Evolutionary conservation across 2,797 vertebrate species (phyloP).

Genomic region (Mycteria americana): DNA sequence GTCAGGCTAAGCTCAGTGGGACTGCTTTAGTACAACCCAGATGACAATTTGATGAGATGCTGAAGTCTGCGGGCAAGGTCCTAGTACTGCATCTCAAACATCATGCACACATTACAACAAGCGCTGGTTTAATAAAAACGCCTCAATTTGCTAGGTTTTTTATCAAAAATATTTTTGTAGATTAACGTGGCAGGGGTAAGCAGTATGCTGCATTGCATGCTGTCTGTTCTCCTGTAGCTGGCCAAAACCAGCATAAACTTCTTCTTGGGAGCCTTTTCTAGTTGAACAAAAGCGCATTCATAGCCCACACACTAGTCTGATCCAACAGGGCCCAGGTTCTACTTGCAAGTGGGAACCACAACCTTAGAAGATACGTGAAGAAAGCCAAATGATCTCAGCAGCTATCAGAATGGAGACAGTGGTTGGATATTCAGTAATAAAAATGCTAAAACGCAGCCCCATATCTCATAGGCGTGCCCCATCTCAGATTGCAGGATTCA

Average conservation of each 20-base stretch:
- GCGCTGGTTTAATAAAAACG: neutral
- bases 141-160: neutral
- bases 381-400: neutral
- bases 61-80: neutral
- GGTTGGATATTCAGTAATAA: neutral
- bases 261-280: neutral
- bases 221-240: neutral
- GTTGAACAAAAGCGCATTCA: neutral
- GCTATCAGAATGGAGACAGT: neutral
- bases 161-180: neutral
- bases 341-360: neutral
- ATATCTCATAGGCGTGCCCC: neutral
- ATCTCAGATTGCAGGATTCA: neutral
- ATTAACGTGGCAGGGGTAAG: neutral
- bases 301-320: neutral
- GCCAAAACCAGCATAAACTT: neutral
- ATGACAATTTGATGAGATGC: neutral
- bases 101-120: neutral
- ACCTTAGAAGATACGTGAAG: neutral
- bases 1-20: neutral
- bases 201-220: neutral
- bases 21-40: neutral
- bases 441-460: neutral
- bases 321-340: neutral
- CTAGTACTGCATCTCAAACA: neutral